Evolutionary conservation across 2,797 vertebrate genomes (phyloP).

Genomic region (Etheostoma nigrum): DNA sequence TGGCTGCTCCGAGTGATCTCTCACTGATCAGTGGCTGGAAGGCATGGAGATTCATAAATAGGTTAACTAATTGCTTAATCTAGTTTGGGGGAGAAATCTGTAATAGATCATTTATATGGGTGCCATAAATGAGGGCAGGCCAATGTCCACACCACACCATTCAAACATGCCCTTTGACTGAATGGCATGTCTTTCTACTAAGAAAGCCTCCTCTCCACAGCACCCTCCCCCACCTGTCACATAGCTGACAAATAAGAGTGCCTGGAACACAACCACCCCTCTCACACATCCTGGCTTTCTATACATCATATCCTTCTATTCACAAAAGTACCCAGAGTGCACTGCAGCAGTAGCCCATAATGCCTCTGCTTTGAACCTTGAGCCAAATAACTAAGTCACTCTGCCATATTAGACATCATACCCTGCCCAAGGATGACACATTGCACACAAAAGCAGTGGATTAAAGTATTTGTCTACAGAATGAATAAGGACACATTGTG

Average conservation of each 20-base stretch:
- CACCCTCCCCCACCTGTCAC: conserved; percentile 76
- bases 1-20: not conserved
- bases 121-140: not conserved
- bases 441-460: not conserved
- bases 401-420: not conserved
- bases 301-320: conserved; percentile 53
- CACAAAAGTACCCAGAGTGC: conserved; percentile 56
- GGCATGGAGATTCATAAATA: conserved; percentile 9
- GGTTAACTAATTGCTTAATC: not conserved
- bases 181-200: conserved; percentile 30
- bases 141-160: conserved; percentile 9
- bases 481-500: not conserved
- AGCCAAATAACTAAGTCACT: conserved; percentile 8
- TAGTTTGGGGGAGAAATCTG: not conserved
- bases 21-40: not conserved
- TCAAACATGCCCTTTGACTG: conserved; percentile 40
- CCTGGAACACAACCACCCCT: conserved; percentile 66
- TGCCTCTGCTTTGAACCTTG: conserved; percentile 54
- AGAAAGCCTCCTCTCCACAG: conserved; percentile 45
- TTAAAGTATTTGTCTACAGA: not conserved
- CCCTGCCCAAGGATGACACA: not conserved
- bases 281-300: conserved; percentile 23
- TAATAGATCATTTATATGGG: not conserved
- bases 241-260: conserved; percentile 78
- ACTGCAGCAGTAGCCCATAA: conserved; percentile 35